These are phyloP conservation scores for Caranx melampygus DNA, from an alignment of 2,113 vertebrate genomes.

Conservation along the genomic window DNA sequence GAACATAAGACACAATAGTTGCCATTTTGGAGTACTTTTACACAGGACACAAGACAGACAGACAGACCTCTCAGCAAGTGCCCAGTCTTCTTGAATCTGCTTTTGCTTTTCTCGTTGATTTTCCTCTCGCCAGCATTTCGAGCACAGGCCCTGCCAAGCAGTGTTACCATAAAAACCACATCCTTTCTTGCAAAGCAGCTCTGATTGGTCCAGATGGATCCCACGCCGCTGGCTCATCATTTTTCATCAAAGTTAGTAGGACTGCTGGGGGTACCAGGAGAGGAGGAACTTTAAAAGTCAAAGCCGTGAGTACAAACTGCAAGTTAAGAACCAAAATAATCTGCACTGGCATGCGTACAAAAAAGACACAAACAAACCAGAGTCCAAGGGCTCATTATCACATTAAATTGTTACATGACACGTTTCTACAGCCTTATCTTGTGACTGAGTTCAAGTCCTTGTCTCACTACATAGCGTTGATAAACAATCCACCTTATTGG, in stretches of 20 bases:
- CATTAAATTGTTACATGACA: neutral
- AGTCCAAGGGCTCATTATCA: neutral
- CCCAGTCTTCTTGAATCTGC: conserved; percentile 97
- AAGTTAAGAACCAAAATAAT: neutral
- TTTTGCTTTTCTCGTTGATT: conserved; percentile 91
- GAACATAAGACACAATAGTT: neutral
- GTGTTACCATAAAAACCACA: conserved; percentile 97
- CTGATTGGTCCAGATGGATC: conserved; percentile 95
- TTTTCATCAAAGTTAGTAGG: conserved; percentile 66
- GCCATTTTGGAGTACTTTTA: neutral
- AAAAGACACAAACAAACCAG: too few relatives aligned
- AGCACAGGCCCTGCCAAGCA: conserved; percentile 95
- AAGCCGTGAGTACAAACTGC: neutral
- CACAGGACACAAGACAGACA: neutral
- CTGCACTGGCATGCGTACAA: neutral
- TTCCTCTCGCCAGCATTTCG: conserved; percentile 96
- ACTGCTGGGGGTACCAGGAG: neutral
- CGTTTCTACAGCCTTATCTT: neutral
- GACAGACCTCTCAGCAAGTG: conserved; percentile 92
- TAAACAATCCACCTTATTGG: too few relatives aligned
- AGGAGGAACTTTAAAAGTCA: neutral
- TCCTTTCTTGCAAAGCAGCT: conserved; percentile 96
- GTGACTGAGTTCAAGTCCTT: neutral
- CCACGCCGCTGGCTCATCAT: conserved; percentile 92
- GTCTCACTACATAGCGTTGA: neutral